A percentile compares a stretch with the other conserved stretches of the same genome.
These are phyloP conservation scores for Dreissena polymorpha DNA, from an alignment of 1,140 invertebrate genomes.

Conservation along the genomic window DNA sequence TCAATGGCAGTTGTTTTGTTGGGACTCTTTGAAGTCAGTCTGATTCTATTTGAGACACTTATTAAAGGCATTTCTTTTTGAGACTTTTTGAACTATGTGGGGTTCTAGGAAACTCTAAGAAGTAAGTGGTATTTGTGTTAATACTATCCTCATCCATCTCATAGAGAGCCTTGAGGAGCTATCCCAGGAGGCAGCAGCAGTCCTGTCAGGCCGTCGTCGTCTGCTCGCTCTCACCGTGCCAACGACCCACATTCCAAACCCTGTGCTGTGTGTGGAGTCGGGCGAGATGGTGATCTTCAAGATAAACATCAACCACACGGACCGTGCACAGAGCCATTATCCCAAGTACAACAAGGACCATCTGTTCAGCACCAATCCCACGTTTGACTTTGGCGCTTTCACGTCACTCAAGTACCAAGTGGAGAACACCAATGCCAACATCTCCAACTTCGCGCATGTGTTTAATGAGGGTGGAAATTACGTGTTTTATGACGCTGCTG, in stretches of 20 bases:
- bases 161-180: constrained; percentile 50
- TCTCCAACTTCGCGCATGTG: constrained; percentile 72
- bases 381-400: constrained; percentile 77
- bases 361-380: constrained; percentile 75
- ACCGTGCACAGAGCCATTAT: constrained; percentile 73
- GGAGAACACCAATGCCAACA: constrained; percentile 73
- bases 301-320: constrained; percentile 65
- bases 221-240: constrained; percentile 67
- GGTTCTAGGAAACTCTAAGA: too few relatives aligned
- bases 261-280: constrained; percentile 72
- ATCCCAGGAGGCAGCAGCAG: background rate
- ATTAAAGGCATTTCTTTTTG: too few relatives aligned
- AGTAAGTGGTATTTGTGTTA: background rate
- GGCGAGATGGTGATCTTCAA: constrained; percentile 75
- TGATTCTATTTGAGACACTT: too few relatives aligned
- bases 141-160: background rate
- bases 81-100: too few relatives aligned
- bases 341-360: constrained; percentile 75
- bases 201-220: constrained; percentile 54
- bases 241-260: constrained; percentile 71
- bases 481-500: constrained; percentile 74
- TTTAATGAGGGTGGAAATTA: constrained; percentile 75
- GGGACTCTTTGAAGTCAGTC: too few relatives aligned
- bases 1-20: too few relatives aligned
- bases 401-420: constrained; percentile 69